Evolutionary conservation across 1,140 invertebrate species (phyloP).

Genomic region (Eulimnadia texana): DNA sequence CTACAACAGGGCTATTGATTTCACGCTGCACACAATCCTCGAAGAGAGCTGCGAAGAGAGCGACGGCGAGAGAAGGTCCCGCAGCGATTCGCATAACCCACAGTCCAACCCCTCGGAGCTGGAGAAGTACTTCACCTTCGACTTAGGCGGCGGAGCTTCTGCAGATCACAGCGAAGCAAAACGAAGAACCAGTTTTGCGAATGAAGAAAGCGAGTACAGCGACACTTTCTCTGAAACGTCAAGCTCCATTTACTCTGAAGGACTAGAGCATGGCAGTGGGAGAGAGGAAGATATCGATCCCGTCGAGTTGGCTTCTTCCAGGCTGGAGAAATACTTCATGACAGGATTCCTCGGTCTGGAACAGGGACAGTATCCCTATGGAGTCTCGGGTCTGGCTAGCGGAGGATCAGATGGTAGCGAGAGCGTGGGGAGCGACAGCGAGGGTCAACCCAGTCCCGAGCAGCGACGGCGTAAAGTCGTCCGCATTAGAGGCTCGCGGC

Average conservation of each 20-base stretch:
- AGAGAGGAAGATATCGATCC: conserved; percentile 35
- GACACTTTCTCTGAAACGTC: conserved; percentile 64
- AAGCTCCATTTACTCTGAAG: conserved; percentile 71
- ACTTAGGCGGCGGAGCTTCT: conserved; percentile 40
- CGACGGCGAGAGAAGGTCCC: conserved; percentile 43
- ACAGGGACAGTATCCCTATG: conserved; percentile 3
- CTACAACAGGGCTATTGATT: conserved; percentile 62
- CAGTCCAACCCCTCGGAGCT: conserved; percentile 48
- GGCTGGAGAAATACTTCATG: conserved; percentile 78
- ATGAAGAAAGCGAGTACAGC: conserved; percentile 30
- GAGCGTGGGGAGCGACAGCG: conserved; percentile 67
- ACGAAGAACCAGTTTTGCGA: conserved; percentile 21
- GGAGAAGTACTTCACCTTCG: conserved; percentile 83
- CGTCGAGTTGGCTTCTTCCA: conserved; percentile 62
- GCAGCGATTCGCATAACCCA: conserved; percentile 31
- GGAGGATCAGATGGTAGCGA: conserved; percentile 53
- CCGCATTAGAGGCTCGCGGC: conserved; percentile 44
- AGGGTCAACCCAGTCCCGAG: conserved; percentile 68
- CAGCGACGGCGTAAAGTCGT: conserved; percentile 63
- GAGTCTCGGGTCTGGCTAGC: background rate
- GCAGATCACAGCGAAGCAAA: conserved; percentile 26
- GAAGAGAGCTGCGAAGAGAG: conserved; percentile 83
- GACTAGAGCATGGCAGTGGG: conserved; percentile 47
- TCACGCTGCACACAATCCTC: conserved; percentile 80
- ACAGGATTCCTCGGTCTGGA: conserved; percentile 69